Evolutionary conservation across 2,797 vertebrate species (phyloP).

Genomic region (Argentina silus): DNA sequence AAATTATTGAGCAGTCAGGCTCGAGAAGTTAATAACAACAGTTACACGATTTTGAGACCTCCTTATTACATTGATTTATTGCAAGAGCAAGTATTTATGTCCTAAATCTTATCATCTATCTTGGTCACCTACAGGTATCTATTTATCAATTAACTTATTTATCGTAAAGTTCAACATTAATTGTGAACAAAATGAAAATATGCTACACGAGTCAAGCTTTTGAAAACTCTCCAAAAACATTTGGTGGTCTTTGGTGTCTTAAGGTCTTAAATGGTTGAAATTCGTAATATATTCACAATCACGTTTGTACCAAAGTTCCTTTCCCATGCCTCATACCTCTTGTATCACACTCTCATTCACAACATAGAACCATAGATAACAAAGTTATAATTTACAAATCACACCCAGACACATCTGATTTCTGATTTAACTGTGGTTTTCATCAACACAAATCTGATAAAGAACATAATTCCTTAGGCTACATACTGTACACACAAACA

Average conservation of each 20-base stretch:
- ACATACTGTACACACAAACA: no score
- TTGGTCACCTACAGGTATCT: slow-evolving; percentile 17
- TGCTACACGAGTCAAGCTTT: background rate
- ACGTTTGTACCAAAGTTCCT: background rate
- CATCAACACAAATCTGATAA: background rate
- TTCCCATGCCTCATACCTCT: background rate
- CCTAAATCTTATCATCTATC: slow-evolving; percentile 31
- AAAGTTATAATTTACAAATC: background rate
- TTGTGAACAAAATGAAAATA: background rate
- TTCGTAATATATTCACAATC: background rate
- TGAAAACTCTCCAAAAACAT: background rate
- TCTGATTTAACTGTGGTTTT: background rate
- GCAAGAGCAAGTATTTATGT: slow-evolving; percentile 34
- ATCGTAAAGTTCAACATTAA: background rate
- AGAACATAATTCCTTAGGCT: no score
- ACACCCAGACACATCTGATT: background rate
- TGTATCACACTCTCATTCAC: background rate
- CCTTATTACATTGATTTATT: slow-evolving; percentile 31
- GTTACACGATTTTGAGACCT: background rate
- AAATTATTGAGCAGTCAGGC: background rate
- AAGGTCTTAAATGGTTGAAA: background rate
- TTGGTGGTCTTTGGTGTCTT: slow-evolving; percentile 9
- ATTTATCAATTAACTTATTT: background rate
- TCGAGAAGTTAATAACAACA: background rate
- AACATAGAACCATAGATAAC: background rate